These are phyloP conservation scores for Agapostemon virescens DNA, from an alignment of 2,888 invertebrate species.

Conservation along the genomic window DNA sequence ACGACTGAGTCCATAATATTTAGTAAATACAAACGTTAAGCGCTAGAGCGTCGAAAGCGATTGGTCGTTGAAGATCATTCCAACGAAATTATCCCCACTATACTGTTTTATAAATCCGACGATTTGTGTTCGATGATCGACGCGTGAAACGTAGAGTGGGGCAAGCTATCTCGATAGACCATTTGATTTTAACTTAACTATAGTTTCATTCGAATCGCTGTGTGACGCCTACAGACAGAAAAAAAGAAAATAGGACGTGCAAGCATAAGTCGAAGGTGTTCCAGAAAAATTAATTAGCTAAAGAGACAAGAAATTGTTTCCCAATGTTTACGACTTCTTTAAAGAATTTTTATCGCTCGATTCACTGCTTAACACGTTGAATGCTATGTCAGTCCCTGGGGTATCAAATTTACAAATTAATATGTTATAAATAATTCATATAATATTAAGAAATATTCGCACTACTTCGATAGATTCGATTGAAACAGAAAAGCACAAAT, in stretches of 20 bases:
- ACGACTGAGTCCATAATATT: conserved; percentile 31
- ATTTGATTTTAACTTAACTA: background rate
- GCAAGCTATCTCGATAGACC: background rate
- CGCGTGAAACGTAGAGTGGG: background rate
- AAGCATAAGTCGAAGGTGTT: conserved; percentile 10
- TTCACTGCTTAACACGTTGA: too few relatives aligned
- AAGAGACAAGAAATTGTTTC: background rate
- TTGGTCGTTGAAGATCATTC: background rate
- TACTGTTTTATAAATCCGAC: background rate
- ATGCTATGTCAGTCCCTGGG: too few relatives aligned
- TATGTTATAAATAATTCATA: too few relatives aligned
- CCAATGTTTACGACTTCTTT: background rate
- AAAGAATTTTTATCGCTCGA: background rate
- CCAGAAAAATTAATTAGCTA: conserved; percentile 2
- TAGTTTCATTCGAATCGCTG: background rate
- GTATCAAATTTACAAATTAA: too few relatives aligned
- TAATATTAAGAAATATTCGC: too few relatives aligned
- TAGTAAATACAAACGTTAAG: background rate
- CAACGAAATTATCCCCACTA: background rate
- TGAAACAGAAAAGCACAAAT: too few relatives aligned
- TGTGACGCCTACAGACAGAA: background rate
- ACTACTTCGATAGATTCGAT: too few relatives aligned
- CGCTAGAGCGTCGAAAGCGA: background rate
- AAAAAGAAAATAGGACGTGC: background rate
- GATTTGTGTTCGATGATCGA: background rate